These are phyloP conservation scores for Vollenhovia emeryi DNA, from an alignment of 1,140 invertebrate species.

Conservation along the genomic window DNA sequence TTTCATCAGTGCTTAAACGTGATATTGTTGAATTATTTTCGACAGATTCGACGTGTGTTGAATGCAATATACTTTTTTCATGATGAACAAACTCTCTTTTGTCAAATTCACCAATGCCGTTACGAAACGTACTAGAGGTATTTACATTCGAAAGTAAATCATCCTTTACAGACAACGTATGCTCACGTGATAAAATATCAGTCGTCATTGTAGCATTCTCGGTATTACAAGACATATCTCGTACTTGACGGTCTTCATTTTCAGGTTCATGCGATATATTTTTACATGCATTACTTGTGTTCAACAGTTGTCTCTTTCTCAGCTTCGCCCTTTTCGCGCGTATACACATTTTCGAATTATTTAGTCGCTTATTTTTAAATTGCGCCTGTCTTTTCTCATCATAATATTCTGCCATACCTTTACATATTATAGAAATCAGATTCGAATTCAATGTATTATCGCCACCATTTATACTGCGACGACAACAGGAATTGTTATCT, in stretches of 20 bases:
- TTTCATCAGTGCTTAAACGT: background rate
- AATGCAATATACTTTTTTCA: background rate
- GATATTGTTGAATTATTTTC: background rate
- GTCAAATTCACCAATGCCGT: background rate
- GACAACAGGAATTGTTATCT: background rate
- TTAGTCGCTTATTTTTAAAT: background rate
- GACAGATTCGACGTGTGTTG: background rate
- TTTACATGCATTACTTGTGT: background rate
- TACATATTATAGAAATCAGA: constrained; percentile 39
- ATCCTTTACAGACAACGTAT: background rate
- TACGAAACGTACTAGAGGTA: background rate
- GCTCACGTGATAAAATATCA: background rate
- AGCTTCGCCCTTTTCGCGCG: background rate
- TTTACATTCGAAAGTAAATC: background rate
- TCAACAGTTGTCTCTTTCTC: background rate
- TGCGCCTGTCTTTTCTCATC: background rate
- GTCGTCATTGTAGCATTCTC: background rate
- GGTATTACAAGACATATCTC: background rate
- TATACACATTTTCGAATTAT: background rate
- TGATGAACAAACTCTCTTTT: background rate
- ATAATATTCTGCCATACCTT: background rate
- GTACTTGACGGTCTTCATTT: background rate
- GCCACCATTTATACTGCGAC: background rate
- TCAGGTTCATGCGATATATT: background rate
- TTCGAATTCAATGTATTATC: background rate